phyloP scores from a whole-genome alignment of 2,797 vertebrate genomes.

The Apogon hyalosoma region DNA sequence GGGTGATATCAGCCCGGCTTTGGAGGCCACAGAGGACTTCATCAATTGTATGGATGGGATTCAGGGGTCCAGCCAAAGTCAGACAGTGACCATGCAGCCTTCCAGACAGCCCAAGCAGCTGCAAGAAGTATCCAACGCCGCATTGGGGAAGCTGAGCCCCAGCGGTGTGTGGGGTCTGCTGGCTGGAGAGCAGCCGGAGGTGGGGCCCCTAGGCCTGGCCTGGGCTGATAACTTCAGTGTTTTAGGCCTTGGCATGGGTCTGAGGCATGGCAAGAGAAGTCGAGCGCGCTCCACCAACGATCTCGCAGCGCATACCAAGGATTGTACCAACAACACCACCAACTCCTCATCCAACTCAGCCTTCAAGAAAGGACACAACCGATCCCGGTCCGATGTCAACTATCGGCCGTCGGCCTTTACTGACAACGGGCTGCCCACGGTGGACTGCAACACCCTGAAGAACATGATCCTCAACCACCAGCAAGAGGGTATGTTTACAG shows the following conservation, averaged over 20 bases:
- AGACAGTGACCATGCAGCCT: conserved; percentile 58
- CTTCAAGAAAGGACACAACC: conserved; percentile 92
- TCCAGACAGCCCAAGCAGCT: conserved; percentile 70
- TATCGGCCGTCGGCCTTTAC: conserved; percentile 79
- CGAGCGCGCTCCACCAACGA: conserved; percentile 96
- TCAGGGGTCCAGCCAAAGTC: conserved; percentile 84
- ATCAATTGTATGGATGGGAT: conserved; percentile 89
- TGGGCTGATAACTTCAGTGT: conserved; percentile 88
- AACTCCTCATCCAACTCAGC: conserved; percentile 66
- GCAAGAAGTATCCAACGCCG: conserved; percentile 73
- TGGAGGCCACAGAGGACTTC: conserved; percentile 97
- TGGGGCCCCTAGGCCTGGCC: conserved; percentile 78
- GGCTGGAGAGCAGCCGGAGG: conserved; percentile 75
- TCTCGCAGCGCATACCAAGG: conserved; percentile 88
- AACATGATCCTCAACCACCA: conserved; percentile 83
- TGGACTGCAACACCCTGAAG: conserved; percentile 82
- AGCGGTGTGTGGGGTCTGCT: conserved; percentile 83
- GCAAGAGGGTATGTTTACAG: conserved; percentile 74
- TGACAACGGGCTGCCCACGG: conserved; percentile 78
- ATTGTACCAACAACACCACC: conserved; percentile 73
- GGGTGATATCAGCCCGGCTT: conserved; percentile 95
- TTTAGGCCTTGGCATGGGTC: conserved; percentile 80
- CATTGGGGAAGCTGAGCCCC: conserved; percentile 81
- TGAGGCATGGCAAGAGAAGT: conserved; percentile 89
- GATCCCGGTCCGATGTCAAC: conserved; percentile 91